These are phyloP conservation scores for Philotrypesis tridentata DNA, from an alignment of 1,140 invertebrate genomes.

Conservation along the genomic window DNA sequence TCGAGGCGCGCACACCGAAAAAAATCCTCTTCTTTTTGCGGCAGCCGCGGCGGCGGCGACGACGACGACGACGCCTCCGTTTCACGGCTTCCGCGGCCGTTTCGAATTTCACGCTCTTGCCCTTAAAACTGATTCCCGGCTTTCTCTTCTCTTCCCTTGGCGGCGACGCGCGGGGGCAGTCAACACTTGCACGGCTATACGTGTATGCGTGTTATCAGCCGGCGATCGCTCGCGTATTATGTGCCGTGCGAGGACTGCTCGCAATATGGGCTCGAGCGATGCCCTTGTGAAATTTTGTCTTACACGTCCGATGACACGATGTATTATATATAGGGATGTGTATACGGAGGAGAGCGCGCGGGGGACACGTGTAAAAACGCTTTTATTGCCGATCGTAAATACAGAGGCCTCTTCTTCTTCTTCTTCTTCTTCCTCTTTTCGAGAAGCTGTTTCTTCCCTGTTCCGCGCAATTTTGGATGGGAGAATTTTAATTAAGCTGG, in stretches of 20 bases:
- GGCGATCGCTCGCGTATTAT: background rate
- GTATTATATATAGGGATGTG: too few relatives aligned
- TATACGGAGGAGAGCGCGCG: background rate
- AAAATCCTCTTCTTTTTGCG: constrained; percentile 60
- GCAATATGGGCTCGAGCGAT: too few relatives aligned
- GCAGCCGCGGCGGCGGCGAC: constrained; percentile 56
- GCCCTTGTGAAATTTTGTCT: background rate
- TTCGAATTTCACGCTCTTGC: constrained; percentile 39
- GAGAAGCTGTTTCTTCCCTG: background rate
- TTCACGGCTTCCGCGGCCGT: constrained; percentile 36
- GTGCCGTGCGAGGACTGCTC: too few relatives aligned
- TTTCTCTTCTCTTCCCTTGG: too few relatives aligned
- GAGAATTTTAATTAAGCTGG: background rate
- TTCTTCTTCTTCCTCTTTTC: background rate
- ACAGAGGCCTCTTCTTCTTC: background rate
- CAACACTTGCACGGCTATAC: constrained; percentile 22
- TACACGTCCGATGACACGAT: background rate
- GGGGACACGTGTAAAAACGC: background rate
- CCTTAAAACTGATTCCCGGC: constrained; percentile 31
- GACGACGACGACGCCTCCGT: constrained; percentile 18
- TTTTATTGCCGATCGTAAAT: background rate
- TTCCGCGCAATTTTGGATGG: too few relatives aligned
- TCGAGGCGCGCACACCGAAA: constrained; percentile 26
- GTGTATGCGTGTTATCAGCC: background rate
- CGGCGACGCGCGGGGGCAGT: too few relatives aligned